Conservation (phyloP, 2,888 invertebrate species). For the Antitype chi region DNA sequence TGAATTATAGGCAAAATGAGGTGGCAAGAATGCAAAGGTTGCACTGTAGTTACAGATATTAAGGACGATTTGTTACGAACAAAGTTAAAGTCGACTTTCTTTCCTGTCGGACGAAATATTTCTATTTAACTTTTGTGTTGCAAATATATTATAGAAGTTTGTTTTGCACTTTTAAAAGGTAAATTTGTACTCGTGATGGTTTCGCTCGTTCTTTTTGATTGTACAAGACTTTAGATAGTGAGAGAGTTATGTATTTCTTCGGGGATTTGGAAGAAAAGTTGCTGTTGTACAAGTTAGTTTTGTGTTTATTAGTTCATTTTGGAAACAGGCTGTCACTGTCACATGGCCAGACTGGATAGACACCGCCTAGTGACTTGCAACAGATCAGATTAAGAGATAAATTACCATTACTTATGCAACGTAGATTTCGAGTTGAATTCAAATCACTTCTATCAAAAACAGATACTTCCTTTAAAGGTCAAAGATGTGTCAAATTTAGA, state of each 20-base stretch:
- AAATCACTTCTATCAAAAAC: not conserved
- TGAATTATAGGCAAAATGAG: conserved; percentile 65
- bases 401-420: not conserved
- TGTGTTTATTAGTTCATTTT: not conserved
- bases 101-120: conserved; percentile 57
- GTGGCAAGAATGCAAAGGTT: conserved; percentile 70
- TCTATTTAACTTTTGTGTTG: conserved; percentile 63
- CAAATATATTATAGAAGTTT: conserved; percentile 54
- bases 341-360: accelerated
- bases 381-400: not conserved
- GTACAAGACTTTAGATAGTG: conserved; percentile 27
- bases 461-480: not conserved
- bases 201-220: conserved; percentile 20
- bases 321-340: not conserved
- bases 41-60: conserved; percentile 67
- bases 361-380: not conserved
- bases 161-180: conserved; percentile 45
- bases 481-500: too few species aligned
- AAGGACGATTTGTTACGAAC: conserved; percentile 72
- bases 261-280: conserved; percentile 33
- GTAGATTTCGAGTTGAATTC: not conserved
- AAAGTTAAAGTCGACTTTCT: conserved; percentile 61
- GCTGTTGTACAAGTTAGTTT: not conserved
- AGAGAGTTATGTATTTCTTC: conserved; percentile 19
- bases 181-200: conserved; percentile 45